A percentile compares a stretch with the other conserved stretches of the same genome.
Evolutionary conservation across 2,113 vertebrate genomes (phyloP).

Genomic region (Hydrochoerus hydrochaeris): DNA sequence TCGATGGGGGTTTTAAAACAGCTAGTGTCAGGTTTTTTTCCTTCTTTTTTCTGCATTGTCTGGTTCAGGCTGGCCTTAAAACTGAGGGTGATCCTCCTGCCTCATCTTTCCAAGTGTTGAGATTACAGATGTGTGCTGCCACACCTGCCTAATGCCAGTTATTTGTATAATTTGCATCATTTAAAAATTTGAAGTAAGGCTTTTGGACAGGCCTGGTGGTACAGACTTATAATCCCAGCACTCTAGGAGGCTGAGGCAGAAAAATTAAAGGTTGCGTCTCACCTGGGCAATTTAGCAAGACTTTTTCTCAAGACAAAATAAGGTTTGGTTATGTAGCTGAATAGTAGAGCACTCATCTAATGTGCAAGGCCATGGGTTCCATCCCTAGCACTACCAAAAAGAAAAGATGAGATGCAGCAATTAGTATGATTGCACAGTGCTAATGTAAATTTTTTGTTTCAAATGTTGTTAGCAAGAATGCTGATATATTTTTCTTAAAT

Average conservation of each 20-base stretch:
- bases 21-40: not conserved
- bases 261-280: not conserved
- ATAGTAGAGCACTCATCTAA: too few species aligned
- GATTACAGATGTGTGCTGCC: not conserved
- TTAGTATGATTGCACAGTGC: not conserved
- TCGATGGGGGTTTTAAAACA: not conserved
- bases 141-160: not conserved
- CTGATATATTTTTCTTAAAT: conserved; percentile 38
- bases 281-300: not conserved
- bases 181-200: not conserved
- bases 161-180: not conserved
- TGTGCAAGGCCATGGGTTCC: not conserved
- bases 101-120: not conserved
- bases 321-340: not conserved
- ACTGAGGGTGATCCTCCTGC: not conserved
- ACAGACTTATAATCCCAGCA: not conserved
- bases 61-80: not conserved
- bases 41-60: too few species aligned
- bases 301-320: not conserved
- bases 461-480: not conserved
- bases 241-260: not conserved
- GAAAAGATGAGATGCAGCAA: not conserved
- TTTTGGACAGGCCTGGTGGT: not conserved
- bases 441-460: conserved; percentile 32
- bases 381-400: not conserved